Evolutionary conservation across 2,888 invertebrate species (phyloP).

Genomic region (Pseudococcus longispinus): DNA sequence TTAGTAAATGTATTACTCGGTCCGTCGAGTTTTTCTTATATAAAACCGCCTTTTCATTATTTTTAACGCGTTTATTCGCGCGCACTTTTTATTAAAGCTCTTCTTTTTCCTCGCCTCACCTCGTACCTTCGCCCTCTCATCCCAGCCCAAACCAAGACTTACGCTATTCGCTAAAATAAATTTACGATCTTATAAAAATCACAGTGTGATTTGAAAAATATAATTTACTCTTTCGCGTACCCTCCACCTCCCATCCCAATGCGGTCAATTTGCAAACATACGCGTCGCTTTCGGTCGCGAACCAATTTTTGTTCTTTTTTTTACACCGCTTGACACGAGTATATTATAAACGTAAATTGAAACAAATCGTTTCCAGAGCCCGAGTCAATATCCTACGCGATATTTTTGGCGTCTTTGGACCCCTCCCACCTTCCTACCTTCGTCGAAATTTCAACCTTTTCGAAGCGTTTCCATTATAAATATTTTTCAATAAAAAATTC

Average conservation of each 20-base stretch:
- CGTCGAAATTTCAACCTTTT: neutral
- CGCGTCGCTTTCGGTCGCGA: neutral
- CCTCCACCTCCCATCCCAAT: neutral
- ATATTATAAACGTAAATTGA: neutral
- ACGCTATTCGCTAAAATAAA: conserved; percentile 41
- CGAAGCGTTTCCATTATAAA: neutral
- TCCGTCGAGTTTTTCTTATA: conserved; percentile 46
- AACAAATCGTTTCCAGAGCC: neutral
- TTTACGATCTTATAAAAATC: conserved; percentile 38
- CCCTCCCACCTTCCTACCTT: neutral
- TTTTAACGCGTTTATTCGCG: conserved; percentile 22
- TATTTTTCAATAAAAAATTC: neutral
- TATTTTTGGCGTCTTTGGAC: neutral
- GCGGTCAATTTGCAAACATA: conserved; percentile 11
- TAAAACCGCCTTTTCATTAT: conserved; percentile 52
- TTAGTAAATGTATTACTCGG: conserved; percentile 48
- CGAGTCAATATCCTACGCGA: neutral
- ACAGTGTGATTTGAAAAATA: conserved; percentile 25
- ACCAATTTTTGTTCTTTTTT: neutral
- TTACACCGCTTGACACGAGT: neutral
- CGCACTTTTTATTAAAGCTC: conserved; percentile 43
- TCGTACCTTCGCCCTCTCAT: neutral
- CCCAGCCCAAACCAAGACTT: neutral
- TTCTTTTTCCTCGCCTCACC: neutral
- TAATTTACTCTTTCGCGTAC: neutral